Evolutionary conservation across 2,888 invertebrate species (phyloP).

Genomic region (Osmoderma eremita): DNA sequence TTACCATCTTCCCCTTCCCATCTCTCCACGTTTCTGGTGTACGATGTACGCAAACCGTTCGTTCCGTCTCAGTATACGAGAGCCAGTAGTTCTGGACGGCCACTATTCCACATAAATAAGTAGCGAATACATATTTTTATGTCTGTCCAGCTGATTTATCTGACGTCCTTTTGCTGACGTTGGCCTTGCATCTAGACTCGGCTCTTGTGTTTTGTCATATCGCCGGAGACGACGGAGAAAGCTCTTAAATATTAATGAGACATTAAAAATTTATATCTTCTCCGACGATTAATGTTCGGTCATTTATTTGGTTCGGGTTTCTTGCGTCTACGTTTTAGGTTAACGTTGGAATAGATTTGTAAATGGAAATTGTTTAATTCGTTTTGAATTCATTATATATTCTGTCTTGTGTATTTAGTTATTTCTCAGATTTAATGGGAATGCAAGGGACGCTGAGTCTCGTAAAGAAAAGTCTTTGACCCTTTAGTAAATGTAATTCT

Average conservation of each 20-base stretch:
- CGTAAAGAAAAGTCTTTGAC: no score
- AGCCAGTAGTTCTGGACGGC: constrained; percentile 1
- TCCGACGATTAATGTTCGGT: no score
- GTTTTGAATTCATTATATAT: no score
- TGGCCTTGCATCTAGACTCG: no score
- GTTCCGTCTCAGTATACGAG: not conserved
- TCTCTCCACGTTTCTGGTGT: not conserved
- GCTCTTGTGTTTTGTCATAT: not conserved
- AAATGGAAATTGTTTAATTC: no score
- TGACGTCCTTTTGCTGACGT: not conserved
- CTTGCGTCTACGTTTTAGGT: no score
- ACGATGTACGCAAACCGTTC: not conserved
- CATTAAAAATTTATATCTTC: constrained; percentile 4
- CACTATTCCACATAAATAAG: constrained; percentile 6
- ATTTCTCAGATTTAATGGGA: no score
- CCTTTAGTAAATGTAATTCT: no score
- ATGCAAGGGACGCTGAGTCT: no score
- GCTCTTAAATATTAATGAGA: constrained; percentile 23
- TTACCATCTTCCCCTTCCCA: constrained; percentile 8
- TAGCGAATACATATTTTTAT: constrained; percentile 26
- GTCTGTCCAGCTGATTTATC: constrained; percentile 12
- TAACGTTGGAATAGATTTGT: no score
- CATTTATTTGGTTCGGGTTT: no score
- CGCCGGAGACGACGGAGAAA: not conserved
- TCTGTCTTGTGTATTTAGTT: no score